Evolutionary conservation across 2,888 invertebrate species (phyloP).

Genomic region (Drosophila putrida): DNA sequence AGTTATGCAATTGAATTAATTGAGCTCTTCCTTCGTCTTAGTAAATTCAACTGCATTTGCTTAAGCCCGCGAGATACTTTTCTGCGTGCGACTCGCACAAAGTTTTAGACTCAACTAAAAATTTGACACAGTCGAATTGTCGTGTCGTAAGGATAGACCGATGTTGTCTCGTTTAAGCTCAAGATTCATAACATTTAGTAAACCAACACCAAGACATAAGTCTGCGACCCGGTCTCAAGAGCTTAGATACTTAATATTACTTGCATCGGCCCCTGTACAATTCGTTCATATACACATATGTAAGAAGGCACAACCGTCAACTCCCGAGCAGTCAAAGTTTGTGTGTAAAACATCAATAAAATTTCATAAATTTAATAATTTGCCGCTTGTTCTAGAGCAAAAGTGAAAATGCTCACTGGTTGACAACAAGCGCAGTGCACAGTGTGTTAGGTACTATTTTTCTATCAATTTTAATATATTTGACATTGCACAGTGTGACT

Average conservation of each 20-base stretch:
- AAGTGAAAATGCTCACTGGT: slow-evolving; percentile 65
- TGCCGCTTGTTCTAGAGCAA: slow-evolving; percentile 60
- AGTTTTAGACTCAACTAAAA: slow-evolving; percentile 71
- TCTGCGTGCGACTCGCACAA: slow-evolving; percentile 58
- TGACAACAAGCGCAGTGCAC: slow-evolving; percentile 49
- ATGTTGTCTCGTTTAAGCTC: slow-evolving; percentile 61
- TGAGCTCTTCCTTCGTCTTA: slow-evolving; percentile 47
- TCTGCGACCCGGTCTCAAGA: slow-evolving; percentile 51
- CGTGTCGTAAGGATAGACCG: slow-evolving; percentile 51
- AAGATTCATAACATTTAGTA: slow-evolving; percentile 67
- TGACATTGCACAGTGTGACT: background rate
- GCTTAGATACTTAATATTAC: slow-evolving; percentile 40
- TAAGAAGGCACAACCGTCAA: slow-evolving; percentile 12
- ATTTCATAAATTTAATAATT: slow-evolving; percentile 79
- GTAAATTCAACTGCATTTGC: slow-evolving; percentile 25
- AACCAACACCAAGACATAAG: slow-evolving; percentile 52
- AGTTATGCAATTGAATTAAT: slow-evolving; percentile 51
- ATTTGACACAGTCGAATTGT: slow-evolving; percentile 21
- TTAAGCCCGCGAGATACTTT: slow-evolving; percentile 34
- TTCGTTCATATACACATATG: too few species aligned
- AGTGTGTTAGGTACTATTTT: slow-evolving; percentile 31
- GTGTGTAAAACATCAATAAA: slow-evolving; percentile 77
- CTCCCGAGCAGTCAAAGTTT: slow-evolving; percentile 71
- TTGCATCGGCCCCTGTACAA: slow-evolving; percentile 29
- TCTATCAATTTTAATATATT: background rate